These are phyloP conservation scores for Platycercus adscitus DNA, from an alignment of 2,113 vertebrate genomes.

Conservation along the genomic window DNA sequence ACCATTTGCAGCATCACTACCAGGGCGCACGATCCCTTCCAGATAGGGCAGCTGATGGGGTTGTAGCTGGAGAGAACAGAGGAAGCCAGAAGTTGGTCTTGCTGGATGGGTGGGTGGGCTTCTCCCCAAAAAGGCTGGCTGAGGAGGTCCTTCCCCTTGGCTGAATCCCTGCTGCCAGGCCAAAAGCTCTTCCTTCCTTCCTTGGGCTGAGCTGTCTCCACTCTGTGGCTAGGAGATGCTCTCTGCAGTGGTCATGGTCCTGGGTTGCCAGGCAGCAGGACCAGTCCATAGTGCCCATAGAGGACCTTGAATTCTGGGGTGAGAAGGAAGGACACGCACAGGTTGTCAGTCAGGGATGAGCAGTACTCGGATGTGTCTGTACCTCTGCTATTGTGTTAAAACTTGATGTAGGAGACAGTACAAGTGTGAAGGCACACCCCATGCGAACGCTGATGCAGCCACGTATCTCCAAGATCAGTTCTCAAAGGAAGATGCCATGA, in stretches of 20 bases:
- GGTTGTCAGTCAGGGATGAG: neutral
- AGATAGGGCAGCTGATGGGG: neutral
- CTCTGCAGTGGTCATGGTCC: neutral
- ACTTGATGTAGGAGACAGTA: rapidly evolving
- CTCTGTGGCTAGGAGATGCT: neutral
- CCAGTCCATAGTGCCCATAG: neutral
- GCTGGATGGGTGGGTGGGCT: neutral
- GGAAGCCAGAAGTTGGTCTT: neutral
- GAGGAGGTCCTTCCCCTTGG: neutral
- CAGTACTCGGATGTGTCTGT: rapidly evolving
- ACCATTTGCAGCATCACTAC: neutral
- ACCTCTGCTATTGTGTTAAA: neutral
- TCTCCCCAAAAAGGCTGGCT: neutral
- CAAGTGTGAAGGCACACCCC: rapidly evolving
- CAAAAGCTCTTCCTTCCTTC: neutral
- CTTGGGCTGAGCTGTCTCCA: neutral
- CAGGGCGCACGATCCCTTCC: neutral
- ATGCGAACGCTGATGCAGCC: neutral
- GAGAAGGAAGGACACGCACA: neutral
- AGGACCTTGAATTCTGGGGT: neutral
- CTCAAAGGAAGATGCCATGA: neutral
- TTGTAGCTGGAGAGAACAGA: neutral
- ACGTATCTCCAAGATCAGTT: neutral
- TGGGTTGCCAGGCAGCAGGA: neutral
- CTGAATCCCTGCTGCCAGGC: neutral